These are phyloP conservation scores for Drosophila subsilvestris DNA, from an alignment of 2,888 invertebrate species.

Conservation along the genomic window DNA sequence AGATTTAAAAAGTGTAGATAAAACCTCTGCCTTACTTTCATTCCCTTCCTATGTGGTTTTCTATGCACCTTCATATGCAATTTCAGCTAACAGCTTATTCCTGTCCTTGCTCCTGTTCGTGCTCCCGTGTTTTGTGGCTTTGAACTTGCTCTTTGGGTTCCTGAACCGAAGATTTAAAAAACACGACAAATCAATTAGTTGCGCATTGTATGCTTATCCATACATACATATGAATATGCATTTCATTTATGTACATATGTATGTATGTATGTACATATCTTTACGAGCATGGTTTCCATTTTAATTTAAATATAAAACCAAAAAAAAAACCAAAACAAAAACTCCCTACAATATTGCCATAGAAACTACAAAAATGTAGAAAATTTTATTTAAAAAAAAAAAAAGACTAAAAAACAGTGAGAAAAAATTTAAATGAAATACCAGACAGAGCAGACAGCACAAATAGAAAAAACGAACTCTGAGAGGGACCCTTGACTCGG, in stretches of 20 bases:
- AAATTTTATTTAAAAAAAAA: constrained; percentile 14
- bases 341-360: constrained; percentile 34
- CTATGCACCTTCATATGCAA: background rate
- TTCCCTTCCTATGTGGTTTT: background rate
- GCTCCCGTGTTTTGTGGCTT: constrained; percentile 29
- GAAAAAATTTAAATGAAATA: constrained; percentile 63
- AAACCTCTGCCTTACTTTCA: background rate
- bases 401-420: constrained; percentile 2
- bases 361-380: constrained; percentile 52
- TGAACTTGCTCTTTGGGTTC: constrained; percentile 42
- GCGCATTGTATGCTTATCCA: constrained; percentile 33
- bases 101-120: background rate
- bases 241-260: background rate
- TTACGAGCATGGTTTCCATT: background rate
- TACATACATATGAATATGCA: constrained; percentile 19
- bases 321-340: constrained; percentile 1
- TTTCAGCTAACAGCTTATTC: background rate
- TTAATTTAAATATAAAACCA: constrained; percentile 21
- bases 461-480: constrained; percentile 24
- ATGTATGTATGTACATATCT: too few relatives aligned
- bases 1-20: background rate
- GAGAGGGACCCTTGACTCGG: constrained; percentile 10
- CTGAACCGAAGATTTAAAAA: background rate
- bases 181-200: constrained; percentile 69
- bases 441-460: constrained; percentile 51